These are phyloP conservation scores for Callinectes sapidus DNA, from an alignment of 2,888 invertebrate species.

Conservation along the genomic window DNA sequence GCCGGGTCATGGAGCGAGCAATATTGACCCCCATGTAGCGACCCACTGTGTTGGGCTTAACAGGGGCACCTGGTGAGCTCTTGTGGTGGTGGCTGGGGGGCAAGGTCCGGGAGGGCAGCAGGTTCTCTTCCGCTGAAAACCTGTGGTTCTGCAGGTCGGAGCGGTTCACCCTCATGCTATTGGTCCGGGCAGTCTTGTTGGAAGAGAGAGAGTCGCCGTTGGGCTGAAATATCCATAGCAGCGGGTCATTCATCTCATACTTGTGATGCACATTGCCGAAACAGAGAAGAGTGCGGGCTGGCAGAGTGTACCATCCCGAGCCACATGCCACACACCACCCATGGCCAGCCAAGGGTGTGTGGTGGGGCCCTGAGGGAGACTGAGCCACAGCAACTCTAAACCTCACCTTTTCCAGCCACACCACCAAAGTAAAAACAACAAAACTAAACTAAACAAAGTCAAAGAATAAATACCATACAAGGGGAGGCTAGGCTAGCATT, in stretches of 20 bases:
- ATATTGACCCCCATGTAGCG: conserved; percentile 39
- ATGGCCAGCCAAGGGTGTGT: neutral
- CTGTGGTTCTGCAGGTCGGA: conserved; percentile 48
- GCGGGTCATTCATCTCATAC: neutral
- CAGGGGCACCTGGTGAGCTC: neutral
- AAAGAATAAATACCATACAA: neutral
- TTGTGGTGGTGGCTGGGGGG: conserved; percentile 49
- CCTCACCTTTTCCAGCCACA: neutral
- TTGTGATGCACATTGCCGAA: neutral
- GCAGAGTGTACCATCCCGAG: neutral
- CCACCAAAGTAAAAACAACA: neutral
- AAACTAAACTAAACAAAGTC: no score
- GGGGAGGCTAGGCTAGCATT: neutral
- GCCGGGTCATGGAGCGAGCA: conserved; percentile 41
- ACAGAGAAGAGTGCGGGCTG: neutral
- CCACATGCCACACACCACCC: neutral
- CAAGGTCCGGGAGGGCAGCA: conserved; percentile 45
- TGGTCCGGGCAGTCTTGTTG: conserved; percentile 53
- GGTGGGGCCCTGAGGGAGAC: neutral
- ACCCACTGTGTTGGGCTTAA: conserved; percentile 55
- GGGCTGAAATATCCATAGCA: conserved; percentile 49
- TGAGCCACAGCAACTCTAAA: neutral
- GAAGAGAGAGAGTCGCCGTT: conserved; percentile 56
- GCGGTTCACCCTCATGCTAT: conserved; percentile 59
- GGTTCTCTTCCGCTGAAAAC: conserved; percentile 22